A percentile compares a stretch with the other conserved stretches of the same genome.
phyloP scores from a whole-genome alignment of 2,888 invertebrate species.

The Gryllus longicercus region DNA sequence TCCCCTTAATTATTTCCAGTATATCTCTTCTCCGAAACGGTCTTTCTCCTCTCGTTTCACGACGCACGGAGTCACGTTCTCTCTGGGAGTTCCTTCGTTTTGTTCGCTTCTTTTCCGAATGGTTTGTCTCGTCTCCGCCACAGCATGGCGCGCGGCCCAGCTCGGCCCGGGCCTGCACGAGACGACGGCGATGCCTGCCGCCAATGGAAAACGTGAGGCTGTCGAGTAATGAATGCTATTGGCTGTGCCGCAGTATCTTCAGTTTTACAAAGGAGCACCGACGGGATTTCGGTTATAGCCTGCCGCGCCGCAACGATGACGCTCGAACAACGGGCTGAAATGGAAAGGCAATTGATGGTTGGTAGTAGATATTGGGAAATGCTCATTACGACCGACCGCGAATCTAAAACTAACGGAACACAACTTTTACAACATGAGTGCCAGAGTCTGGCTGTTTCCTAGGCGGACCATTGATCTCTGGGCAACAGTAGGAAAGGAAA shows the following conservation, averaged over 20 bases:
- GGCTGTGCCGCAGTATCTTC: background rate
- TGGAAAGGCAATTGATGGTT: background rate
- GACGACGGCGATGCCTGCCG: background rate
- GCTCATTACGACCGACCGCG: background rate
- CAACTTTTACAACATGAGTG: background rate
- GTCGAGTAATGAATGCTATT: background rate
- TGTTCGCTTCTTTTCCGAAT: background rate
- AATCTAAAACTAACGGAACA: background rate
- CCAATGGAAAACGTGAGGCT: background rate
- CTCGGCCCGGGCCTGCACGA: background rate
- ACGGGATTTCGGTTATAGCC: background rate
- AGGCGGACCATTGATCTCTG: no score
- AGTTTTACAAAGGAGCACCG: background rate
- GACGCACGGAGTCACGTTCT: background rate
- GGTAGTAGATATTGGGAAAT: background rate
- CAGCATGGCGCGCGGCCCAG: background rate
- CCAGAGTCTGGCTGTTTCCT: no score
- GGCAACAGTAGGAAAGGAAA: no score
- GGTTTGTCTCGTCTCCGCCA: background rate
- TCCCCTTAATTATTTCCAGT: background rate
- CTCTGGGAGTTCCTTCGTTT: background rate
- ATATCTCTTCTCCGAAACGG: background rate
- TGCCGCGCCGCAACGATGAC: background rate
- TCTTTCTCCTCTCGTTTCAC: background rate
- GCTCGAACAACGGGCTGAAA: background rate